Conservation (phyloP, 2,888 invertebrate genomes). For the Trissolcus japonicus region DNA sequence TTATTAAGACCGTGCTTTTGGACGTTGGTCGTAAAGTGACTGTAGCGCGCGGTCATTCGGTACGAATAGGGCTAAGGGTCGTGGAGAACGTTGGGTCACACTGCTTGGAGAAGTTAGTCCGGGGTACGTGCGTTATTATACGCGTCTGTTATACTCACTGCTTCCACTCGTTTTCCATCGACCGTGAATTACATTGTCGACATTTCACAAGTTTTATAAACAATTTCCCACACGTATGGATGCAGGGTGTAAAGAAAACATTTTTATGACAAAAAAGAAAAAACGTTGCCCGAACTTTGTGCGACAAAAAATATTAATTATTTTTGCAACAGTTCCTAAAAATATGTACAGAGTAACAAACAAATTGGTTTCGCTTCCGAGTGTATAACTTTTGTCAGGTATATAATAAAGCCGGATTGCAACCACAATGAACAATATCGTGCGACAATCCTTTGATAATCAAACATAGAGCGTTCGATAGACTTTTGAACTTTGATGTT, state of each 20-base stretch:
- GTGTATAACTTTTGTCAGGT: constrained; percentile 11
- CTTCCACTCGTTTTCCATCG: constrained; percentile 43
- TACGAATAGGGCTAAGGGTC: constrained; percentile 53
- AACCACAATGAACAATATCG: constrained; percentile 57
- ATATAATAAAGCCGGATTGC: constrained; percentile 29
- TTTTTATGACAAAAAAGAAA: constrained; percentile 4
- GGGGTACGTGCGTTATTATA: constrained; percentile 36
- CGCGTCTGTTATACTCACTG: constrained; percentile 32
- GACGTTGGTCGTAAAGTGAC: constrained; percentile 60
- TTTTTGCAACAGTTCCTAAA: constrained; percentile 2
- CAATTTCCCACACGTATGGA: constrained; percentile 17
- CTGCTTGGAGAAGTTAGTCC: constrained; percentile 34
- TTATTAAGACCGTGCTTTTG: constrained; percentile 61
- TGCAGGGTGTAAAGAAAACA: constrained; percentile 2
- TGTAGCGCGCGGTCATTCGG: constrained; percentile 59
- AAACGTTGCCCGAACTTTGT: too few relatives aligned
- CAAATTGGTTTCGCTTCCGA: neutral
- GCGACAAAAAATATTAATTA: neutral
- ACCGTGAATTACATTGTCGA: constrained; percentile 30
- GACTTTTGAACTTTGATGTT: constrained; percentile 69
- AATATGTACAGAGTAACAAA: constrained; percentile 4
- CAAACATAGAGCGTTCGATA: constrained; percentile 55
- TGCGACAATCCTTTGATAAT: constrained; percentile 58
- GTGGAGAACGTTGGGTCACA: constrained; percentile 56
- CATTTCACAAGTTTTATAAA: constrained; percentile 27